Conservation (phyloP, 1,140 invertebrate species). For the Neodiprion lecontei region DNA sequence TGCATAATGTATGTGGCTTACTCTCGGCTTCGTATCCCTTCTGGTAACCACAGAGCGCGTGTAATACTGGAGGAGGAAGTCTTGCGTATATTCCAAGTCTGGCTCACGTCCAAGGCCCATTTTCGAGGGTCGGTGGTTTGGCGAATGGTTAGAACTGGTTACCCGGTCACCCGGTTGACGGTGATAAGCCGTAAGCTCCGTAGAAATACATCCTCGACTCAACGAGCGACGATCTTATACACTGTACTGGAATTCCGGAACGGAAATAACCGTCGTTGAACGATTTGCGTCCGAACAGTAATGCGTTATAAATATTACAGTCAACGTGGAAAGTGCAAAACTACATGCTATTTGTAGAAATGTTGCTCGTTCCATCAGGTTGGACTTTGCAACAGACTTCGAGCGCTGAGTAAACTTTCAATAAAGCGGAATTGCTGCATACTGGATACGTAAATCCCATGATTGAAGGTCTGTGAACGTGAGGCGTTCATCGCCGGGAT, state of each 20-base stretch:
- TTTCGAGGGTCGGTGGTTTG: constrained; percentile 2
- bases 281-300: no score
- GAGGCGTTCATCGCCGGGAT: no score
- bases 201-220: neutral
- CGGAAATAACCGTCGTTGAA: no score
- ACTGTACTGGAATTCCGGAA: neutral
- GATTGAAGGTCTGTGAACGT: no score
- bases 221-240: neutral
- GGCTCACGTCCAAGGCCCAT: neutral
- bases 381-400: no score
- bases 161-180: neutral
- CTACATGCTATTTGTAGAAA: no score
- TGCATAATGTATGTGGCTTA: neutral
- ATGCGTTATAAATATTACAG: no score
- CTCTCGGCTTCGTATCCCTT: neutral
- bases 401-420: no score
- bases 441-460: no score
- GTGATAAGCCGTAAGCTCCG: neutral
- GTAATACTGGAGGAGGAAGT: neutral
- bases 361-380: no score
- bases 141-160: neutral
- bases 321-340: no score
- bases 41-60: neutral
- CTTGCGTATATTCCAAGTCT: neutral
- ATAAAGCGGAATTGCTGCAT: no score